Evolutionary conservation across 2,113 vertebrate species (phyloP).

Genomic region (Loxodonta africana): DNA sequence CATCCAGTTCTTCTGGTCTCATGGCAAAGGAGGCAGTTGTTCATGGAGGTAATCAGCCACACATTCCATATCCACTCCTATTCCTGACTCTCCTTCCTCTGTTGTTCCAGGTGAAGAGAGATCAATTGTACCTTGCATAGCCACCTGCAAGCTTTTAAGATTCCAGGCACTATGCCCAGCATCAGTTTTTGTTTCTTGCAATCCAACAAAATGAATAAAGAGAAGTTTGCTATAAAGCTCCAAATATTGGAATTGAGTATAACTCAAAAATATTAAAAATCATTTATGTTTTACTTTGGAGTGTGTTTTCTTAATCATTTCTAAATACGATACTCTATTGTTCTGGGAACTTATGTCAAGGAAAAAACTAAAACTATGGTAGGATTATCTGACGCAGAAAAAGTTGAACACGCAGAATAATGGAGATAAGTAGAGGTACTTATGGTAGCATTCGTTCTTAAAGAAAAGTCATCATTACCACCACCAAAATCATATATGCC

Average conservation of each 20-base stretch:
- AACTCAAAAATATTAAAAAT: not conserved
- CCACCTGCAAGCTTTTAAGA: no score
- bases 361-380: constrained; percentile 19
- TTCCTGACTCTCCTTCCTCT: no score
- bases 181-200: not conserved
- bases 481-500: not conserved
- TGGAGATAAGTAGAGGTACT: not conserved
- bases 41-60: no score
- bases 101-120: no score
- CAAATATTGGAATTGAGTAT: constrained; percentile 40
- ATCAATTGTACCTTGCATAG: no score
- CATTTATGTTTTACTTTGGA: constrained; percentile 50
- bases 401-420: not conserved
- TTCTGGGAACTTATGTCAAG: constrained; percentile 32
- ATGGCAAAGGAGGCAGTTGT: no score
- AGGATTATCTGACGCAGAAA: constrained; percentile 26
- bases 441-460: not conserved
- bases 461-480: not conserved
- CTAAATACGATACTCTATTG: not conserved
- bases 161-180: no score
- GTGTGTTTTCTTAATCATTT: constrained; percentile 3
- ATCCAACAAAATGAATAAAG: not conserved
- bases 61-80: no score
- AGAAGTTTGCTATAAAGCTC: constrained; percentile 17
- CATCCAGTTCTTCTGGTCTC: no score